Evolutionary conservation across 2,113 vertebrate genomes (phyloP), one percentile per base, ranked within the genome.

Genomic region (Rhinoptilus africanus): DNA sequence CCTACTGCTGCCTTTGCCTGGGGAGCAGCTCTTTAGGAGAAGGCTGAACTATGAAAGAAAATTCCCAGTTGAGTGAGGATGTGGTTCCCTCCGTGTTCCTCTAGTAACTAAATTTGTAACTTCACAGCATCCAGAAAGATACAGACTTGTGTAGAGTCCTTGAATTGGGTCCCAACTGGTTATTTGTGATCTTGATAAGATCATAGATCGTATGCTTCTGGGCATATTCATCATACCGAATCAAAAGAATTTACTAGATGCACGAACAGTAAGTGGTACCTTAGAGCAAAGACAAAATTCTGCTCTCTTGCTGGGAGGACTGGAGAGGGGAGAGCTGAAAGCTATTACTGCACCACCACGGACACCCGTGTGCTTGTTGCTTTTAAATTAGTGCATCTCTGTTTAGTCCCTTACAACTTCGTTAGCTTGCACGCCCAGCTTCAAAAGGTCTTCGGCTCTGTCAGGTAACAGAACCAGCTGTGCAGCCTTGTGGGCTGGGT

Each of bases 401-500:
- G 5, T 50, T 81, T 57, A 34, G 24, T n/a, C 30, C 5, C 4
- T 35, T 72, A 22, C 16, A 24, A 3, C 9, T 10, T 47, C 6
- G 47, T 22, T n/a, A 5, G 0, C 1, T 27, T 9, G 19, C 37
- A 79, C 26, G 57, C 78, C 43, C 35, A 3, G 15, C 16, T 45
- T 68, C 23, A 10, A 5, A 28, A 14, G 35, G 35, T 14, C 62
- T 79, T 32, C 34, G 76, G 80, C 27, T 51, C 35, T 43, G 17
- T 19, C 7, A 32, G 27, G 63, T 54, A 3, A 21, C 47, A 30
- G 56, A 73, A 9, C n/a, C 12, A 8, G 2, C 17, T 22, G 19
- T 6, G 4, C 13, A 17, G 12, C 0, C 0, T 0, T 75, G 35
- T 41, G 84, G 34, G 60, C 47, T 51, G 14, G 17, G 18, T 11